Evolutionary conservation across 2,113 vertebrate species (phyloP), one percentile per base, ranked within the genome.

Genomic region (Dicerorhinus sumatrensis): DNA sequence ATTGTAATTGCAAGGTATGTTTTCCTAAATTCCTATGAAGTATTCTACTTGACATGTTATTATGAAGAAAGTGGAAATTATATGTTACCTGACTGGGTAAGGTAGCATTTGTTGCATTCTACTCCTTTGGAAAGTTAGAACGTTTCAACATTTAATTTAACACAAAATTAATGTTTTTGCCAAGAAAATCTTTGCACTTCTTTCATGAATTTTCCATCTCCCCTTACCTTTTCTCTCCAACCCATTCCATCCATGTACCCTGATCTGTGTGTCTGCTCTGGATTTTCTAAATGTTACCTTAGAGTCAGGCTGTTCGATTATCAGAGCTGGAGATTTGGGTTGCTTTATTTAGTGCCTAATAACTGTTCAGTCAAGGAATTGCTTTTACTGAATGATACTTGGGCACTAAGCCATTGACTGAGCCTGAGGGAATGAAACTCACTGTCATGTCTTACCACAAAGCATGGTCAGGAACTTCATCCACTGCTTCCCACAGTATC

Each of bases 261-360:
- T 73, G 17, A 17, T 87, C 46, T 91, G 0, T 62, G 25, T 75
- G 31, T 77, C 77, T 95, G 36, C 12, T 85, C 46, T 65, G 48
- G 17, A 83, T 94, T 96, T 88, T 85, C 8, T 70, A 42, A 75
- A 73, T 69, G 36, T 89, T 92, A 42, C 7, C 23, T 48, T 42
- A 51, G n/a, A 77, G 8, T 73, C 60, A 90, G 62, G 69, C 17
- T 84, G 8, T 20, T 60, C 63, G 17, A 46, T 36, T 6, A 84
- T 92, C 23, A 85, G 14, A 97, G 23, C 17, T 91, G 25, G 58
- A 88, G 51, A 51, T 5, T 62, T 58, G 62, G 27, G 9, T 90
- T 75, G 39, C 29, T 96, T 92, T 94, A 86, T 82, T 91, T 92
- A 88, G 72, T 94, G 62, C 72, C 85, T 94, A 77, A 85, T 91